Evolutionary conservation across 1,140 invertebrate genomes (phyloP).

Genomic region (Triops longicaudatus): DNA sequence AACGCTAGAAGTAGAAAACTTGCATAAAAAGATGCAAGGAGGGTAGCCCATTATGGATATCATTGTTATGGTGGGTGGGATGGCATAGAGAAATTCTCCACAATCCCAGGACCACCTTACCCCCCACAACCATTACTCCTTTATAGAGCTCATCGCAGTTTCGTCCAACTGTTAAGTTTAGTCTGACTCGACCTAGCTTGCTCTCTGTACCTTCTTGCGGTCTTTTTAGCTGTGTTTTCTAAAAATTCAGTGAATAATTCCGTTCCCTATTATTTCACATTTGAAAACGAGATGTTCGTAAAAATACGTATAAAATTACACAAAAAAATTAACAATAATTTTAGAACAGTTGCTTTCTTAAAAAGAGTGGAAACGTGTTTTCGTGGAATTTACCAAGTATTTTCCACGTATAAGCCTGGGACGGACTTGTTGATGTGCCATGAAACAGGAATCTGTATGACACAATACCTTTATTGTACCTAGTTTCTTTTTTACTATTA

Average conservation of each 20-base stretch:
- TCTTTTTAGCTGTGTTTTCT: background rate
- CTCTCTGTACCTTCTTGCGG: background rate
- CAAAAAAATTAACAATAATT: no score
- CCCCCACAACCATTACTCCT: background rate
- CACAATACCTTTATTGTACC: background rate
- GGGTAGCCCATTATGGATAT: background rate
- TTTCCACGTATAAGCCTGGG: background rate
- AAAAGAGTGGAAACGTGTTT: no score
- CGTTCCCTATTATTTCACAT: no score
- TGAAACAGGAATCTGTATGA: background rate
- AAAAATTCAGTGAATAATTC: no score
- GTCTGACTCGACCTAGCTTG: background rate
- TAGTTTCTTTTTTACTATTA: background rate
- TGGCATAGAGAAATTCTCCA: background rate
- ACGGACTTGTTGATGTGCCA: background rate
- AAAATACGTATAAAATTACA: no score
- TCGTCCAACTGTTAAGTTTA: background rate
- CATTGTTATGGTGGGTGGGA: conserved; percentile 1
- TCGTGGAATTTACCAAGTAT: no score
- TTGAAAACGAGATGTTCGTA: no score
- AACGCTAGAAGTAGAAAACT: background rate
- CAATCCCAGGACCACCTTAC: background rate
- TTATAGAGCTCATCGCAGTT: background rate
- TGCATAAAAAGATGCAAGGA: conserved; percentile 15
- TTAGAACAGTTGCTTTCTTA: no score